Base-by-base conservation (phyloP, 2,888 invertebrate species). In the Lumbricus terrestris region DNA sequence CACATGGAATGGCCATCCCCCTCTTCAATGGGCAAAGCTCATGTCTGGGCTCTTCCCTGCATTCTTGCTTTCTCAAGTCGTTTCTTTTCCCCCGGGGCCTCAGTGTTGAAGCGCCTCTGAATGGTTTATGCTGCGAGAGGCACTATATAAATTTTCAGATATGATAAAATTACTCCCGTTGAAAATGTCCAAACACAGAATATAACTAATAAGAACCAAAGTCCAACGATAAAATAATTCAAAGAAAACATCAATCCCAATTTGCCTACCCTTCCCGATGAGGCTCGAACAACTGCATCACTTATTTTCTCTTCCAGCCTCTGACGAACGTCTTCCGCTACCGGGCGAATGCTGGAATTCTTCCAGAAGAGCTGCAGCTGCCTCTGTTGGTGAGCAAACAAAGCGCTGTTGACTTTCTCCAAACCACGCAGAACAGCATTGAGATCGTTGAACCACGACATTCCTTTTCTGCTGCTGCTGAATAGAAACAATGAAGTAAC, bases 391-490 rank as follows among this genome's bases (percentile, higher is more conserved):
- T 93, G 93, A 33, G 93, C 93, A 4, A 92, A 85, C 54, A 94
- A 29, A 15, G 94, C 94, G 34, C 92, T 92, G 6, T 93, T 92
- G 42, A 94, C 93, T 40, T 92, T 91, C 90, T 93, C 93, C 88
- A 94, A 89, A 0, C 94, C 94, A 89, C 93, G 91, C 29, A 94
- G n/a, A 88, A 94, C 92, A 8, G 94, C 94, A n/a, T 92, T 91
- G 33, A 94, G 82, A 91, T 94, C 94, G 90, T 92, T 91, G 34
- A 92, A 92, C 35, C 93, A 91, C 37, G 93, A 93, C 93, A 93
- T 93, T 33, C 37, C 37, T 37, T 85, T 35, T 69, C 69, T 69
- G n/a, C n/a, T n/a, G 23, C 23, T 47, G 23, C 47, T n/a, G n/a
- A n/a, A 23, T n/a, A 69, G 69, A 69, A 69, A 69, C 29, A 69